phyloP scores from a whole-genome alignment of 2,888 invertebrate species.

The Stratiomys singularior region DNA sequence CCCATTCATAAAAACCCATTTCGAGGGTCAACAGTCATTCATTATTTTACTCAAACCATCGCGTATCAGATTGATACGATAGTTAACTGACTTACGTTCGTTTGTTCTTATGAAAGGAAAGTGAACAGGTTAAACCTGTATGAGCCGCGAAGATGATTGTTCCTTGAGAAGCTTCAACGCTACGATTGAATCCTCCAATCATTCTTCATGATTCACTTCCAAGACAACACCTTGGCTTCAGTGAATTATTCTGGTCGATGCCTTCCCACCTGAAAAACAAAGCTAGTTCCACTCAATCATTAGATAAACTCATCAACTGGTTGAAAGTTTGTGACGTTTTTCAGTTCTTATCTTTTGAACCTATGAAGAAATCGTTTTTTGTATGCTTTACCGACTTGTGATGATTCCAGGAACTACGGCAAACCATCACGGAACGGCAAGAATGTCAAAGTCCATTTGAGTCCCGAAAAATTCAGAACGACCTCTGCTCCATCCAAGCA shows the following conservation, averaged over 20 bases:
- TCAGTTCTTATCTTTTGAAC: neutral
- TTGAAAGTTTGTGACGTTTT: neutral
- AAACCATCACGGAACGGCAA: neutral
- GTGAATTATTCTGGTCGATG: neutral
- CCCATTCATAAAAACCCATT: conserved; percentile 38
- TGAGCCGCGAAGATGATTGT: no score
- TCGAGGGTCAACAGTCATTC: conserved; percentile 39
- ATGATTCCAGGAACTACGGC: conserved; percentile 27
- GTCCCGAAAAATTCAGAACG: conserved; percentile 8
- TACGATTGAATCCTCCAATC: neutral
- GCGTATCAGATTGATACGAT: conserved; percentile 5
- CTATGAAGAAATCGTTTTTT: neutral
- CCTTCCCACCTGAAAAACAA: neutral
- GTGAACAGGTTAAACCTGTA: conserved; percentile 8
- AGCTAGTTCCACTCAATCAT: neutral
- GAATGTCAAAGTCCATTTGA: neutral
- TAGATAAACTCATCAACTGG: neutral
- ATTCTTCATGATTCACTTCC: neutral
- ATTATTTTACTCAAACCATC: conserved; percentile 16
- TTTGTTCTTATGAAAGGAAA: conserved; percentile 7
- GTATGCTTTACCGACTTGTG: neutral
- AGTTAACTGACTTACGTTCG: conserved; percentile 1
- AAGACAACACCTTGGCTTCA: neutral
- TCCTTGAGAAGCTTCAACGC: neutral
- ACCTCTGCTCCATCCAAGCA: neutral